Base-by-base conservation (phyloP, 2,888 invertebrate genomes). In the Drosophila prostipennis region DNA sequence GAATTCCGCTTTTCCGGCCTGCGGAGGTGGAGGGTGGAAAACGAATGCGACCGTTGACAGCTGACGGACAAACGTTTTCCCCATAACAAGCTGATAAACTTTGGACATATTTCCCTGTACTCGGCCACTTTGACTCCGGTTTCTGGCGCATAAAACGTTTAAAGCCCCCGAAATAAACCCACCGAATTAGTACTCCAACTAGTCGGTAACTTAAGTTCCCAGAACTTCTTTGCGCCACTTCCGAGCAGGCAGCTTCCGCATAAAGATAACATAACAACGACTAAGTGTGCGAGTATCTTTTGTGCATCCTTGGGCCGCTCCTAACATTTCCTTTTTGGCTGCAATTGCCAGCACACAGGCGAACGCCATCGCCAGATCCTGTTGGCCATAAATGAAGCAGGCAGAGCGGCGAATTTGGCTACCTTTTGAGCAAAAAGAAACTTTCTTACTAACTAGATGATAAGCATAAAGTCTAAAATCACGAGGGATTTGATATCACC, bases 11-110 rank as follows among this genome's bases (percentile, higher is more conserved):
- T 34, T 61, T 70, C 42, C 61, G 60, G 59, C 61, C 14, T 29
- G 29, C 29, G n/a, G 2, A 26, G 26, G 1, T 5, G 23, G 42
- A 6, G 46, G 32, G 13, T 34, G 49, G 51, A 52, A 54, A 34
- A 46, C 54, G 39, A 54, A 37, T 55, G 55, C 54, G 26, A 67
- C 46, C 72, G 63, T 48, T 71, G 71, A 72, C 72, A 71, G 71
- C 69, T 70, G 69, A 49, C 70, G 58, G 16, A 51, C 16, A 46
- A 45, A 55, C 48, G 42, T 34, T 45, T 40, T 36, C 7, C 13
- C 19, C 52, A 54, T 34, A 68, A 76, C 57, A 80, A 61, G 61
- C 80, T 72, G 58, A 78, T 74, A 74, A 79, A 77, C 52, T 79
- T 78, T 61, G 67, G 53, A 37, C 55, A 72, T 52, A 71, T 49